These are phyloP conservation scores for Diplodus puntazzo DNA, from an alignment of 2,797 vertebrate genomes.

Conservation along the genomic window DNA sequence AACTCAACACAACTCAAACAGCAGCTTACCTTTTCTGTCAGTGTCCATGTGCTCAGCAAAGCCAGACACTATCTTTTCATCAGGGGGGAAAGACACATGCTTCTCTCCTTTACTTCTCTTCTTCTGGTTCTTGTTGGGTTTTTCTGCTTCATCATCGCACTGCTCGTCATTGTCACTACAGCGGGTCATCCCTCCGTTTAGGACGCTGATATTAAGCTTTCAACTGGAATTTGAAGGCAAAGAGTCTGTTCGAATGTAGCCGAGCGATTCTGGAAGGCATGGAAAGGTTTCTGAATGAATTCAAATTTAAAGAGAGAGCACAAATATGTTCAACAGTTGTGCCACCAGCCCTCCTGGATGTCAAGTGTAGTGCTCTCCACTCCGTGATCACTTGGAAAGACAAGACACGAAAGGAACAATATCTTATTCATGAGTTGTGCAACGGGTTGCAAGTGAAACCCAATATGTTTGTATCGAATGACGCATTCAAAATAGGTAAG, in stretches of 20 bases:
- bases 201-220: slow-evolving; percentile 11
- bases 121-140: slow-evolving; percentile 42
- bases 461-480: slow-evolving; percentile 71
- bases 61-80: slow-evolving; percentile 84
- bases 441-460: slow-evolving; percentile 60
- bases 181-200: slow-evolving; percentile 70
- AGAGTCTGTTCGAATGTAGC: slow-evolving; percentile 12
- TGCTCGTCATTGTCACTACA: slow-evolving; percentile 54
- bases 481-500: slow-evolving; percentile 54
- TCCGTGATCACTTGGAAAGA: slow-evolving; percentile 60
- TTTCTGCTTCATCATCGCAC: slow-evolving; percentile 51
- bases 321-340: slow-evolving; percentile 3
- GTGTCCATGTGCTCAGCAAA: slow-evolving; percentile 76
- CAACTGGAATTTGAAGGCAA: background rate
- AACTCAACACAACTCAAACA: background rate
- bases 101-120: slow-evolving; percentile 75
- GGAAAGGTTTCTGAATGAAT: slow-evolving; percentile 21
- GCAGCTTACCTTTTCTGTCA: slow-evolving; percentile 72
- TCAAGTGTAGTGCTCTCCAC: slow-evolving; percentile 37
- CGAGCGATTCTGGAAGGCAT: slow-evolving; percentile 5
- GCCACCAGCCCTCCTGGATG: slow-evolving; percentile 4
- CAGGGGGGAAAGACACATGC: slow-evolving; percentile 86
- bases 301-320: slow-evolving; percentile 19
- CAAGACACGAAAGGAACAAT: slow-evolving; percentile 65
- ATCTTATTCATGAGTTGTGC: slow-evolving; percentile 81